These are phyloP conservation scores for Lacanobia wlatinum DNA, from an alignment of 2,888 invertebrate genomes.

Conservation along the genomic window DNA sequence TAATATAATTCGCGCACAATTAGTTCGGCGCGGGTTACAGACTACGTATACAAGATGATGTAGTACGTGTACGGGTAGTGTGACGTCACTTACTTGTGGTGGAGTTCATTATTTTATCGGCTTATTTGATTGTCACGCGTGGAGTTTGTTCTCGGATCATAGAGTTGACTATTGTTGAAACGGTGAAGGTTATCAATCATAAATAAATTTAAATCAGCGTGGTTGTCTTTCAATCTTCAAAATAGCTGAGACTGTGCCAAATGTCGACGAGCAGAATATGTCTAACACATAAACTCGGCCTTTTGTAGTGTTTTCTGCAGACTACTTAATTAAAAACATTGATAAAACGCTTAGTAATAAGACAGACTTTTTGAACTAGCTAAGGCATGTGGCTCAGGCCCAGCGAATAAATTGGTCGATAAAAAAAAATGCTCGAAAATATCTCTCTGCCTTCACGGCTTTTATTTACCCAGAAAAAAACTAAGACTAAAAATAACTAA, in stretches of 20 bases:
- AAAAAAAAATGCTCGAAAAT: no score
- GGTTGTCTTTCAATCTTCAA: background rate
- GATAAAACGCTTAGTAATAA: no score
- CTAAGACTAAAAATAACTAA: no score
- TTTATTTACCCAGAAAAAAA: no score
- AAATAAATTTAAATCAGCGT: background rate
- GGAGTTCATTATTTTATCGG: conserved; percentile 31
- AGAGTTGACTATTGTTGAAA: background rate
- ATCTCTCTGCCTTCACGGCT: no score
- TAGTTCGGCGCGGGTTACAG: conserved; percentile 31
- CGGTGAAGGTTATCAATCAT: background rate
- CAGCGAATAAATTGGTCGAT: no score
- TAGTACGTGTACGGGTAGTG: conserved; percentile 21
- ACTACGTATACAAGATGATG: conserved; percentile 43
- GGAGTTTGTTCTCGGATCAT: conserved; percentile 13
- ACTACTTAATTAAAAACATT: no score
- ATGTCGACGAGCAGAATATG: no score
- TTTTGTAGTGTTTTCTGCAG: no score
- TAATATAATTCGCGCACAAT: conserved; percentile 55
- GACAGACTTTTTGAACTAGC: background rate
- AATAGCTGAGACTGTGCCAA: background rate
- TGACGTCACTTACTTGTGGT: conserved; percentile 20
- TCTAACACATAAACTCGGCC: no score
- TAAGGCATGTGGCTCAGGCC: background rate
- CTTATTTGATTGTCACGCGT: conserved; percentile 25